Evolutionary conservation across 2,888 invertebrate genomes (phyloP), one percentile per base, ranked within the genome.

Genomic region (Zygogramma bicolorata): DNA sequence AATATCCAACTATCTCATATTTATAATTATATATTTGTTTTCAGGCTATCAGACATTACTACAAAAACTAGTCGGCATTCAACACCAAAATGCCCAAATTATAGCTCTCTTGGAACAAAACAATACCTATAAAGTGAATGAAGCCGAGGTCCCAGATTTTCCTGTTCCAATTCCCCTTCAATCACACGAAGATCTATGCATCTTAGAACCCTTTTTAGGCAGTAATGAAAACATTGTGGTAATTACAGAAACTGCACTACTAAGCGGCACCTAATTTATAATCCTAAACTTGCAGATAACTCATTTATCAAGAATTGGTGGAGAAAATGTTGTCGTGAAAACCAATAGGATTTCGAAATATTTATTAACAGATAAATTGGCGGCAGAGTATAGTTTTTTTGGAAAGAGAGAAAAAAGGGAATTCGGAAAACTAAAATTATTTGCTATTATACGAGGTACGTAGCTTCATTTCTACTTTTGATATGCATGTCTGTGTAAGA

Each of bases 361-460:
- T 22, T 31, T 68, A 61, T 13, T 68, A 8, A 15, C 49, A 60
- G 49, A 61, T 38, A 25, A 68, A 49, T 67, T 46, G 60, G 68
- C 61, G 10, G 60, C 68, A 59, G 29, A 68, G 59, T 68, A 61
- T 40, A 68, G 68, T 68, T 68, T 68, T 34, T 68, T 53, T 61
- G 68, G 53, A 57, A 68, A 68, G n/a, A 18, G 68, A 68, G 61
- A 68, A 62, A 68, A 68, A 53, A 68, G 31, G 22, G 61, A 53
- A 46, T 68, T 68, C 61, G 68, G 61, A 25, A 61, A 40, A 61
- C 40, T 61, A 40, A 38, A 40, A 22, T 67, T 60, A 13, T 67
- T 60, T 7, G 7, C 29, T 59, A 60, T 59, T 27, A 67, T 67
- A 67, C 8, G 42, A 67, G 59, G 42, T 67, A 67, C 13, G 46